phyloP scores from a whole-genome alignment of 2,113 vertebrate species.

The Glaucidium brasilianum region DNA sequence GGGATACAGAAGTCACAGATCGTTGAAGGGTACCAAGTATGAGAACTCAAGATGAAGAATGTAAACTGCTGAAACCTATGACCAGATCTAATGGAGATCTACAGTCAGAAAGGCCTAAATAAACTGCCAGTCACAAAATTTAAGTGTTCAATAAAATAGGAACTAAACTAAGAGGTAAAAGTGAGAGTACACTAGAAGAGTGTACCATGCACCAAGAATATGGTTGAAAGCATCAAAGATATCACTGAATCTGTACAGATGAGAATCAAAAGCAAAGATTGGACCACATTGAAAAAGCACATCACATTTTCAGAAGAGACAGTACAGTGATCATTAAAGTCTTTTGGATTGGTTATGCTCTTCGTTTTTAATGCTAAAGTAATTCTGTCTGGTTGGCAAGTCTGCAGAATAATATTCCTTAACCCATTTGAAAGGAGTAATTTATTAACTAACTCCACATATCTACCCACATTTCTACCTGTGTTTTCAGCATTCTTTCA shows the following conservation, averaged over 20 bases:
- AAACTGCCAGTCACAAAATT: background rate
- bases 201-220: background rate
- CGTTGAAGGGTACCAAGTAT: background rate
- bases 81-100: background rate
- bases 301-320: background rate
- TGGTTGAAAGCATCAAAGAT: background rate
- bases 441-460: background rate
- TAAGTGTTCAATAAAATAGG: background rate
- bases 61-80: background rate
- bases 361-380: background rate
- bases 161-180: background rate
- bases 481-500: background rate
- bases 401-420: background rate
- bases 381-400: background rate
- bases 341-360: background rate
- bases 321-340: background rate
- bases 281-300: background rate
- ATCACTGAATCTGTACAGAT: background rate
- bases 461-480: background rate
- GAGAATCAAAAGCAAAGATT: background rate
- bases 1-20: background rate
- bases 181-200: background rate
- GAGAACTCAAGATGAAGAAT: background rate
- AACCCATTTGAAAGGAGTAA: background rate
- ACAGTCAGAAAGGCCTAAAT: background rate